A percentile compares a stretch with the other conserved stretches of the same genome.
These are phyloP conservation scores for Oxyteleia sp. DNA, from an alignment of 2,888 invertebrate species.

Conservation along the genomic window DNA sequence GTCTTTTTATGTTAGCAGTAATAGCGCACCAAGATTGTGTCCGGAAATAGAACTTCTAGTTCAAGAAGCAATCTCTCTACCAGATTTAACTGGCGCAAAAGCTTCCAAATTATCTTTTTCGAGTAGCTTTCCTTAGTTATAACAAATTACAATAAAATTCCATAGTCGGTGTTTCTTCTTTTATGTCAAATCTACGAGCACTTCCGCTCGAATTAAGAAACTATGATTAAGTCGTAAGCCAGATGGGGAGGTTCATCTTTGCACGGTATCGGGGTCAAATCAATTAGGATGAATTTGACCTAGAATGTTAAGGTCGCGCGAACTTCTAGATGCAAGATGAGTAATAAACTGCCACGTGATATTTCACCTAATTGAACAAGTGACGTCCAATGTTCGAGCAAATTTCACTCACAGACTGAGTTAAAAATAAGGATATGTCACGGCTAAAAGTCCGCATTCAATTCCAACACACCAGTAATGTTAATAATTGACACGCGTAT, in stretches of 20 bases:
- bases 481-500: too few species aligned
- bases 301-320: constrained; percentile 35
- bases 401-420: constrained; percentile 23
- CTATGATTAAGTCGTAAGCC: not conserved
- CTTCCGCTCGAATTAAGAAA: not conserved
- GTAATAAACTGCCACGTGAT: constrained; percentile 39
- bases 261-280: constrained; percentile 6
- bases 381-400: constrained; percentile 34
- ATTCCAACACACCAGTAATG: too few species aligned
- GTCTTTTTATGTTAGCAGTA: too few species aligned
- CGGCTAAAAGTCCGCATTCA: too few species aligned
- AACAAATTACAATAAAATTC: too few species aligned
- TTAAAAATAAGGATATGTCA: not conserved
- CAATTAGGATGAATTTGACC: constrained; percentile 21
- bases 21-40: too few species aligned
- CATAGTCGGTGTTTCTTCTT: not conserved
- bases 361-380: constrained; percentile 43
- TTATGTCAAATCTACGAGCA: not conserved
- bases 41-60: not conserved
- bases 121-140: too few species aligned
- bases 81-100: not conserved
- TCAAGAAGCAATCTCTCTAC: not conserved
- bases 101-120: too few species aligned
- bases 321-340: constrained; percentile 11
- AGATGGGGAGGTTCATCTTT: not conserved